Conservation (phyloP, 2,888 invertebrate species). For the Tetrapedia diversipes region DNA sequence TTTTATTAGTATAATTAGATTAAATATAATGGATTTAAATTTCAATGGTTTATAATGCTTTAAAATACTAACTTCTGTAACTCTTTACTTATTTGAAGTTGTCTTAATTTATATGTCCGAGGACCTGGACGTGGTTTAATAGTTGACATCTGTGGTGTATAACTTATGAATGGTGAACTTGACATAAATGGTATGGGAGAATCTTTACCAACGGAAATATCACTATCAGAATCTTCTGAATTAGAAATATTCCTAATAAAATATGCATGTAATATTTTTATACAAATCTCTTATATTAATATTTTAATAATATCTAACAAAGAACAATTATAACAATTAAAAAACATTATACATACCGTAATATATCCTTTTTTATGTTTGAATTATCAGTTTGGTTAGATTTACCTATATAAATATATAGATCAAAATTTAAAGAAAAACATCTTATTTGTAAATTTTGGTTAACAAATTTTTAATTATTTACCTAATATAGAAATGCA, state of each 20-base stretch:
- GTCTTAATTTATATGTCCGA: slow-evolving; percentile 72
- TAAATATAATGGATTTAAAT: neutral
- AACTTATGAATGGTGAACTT: neutral
- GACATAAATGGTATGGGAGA: slow-evolving; percentile 43
- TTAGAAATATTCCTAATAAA: slow-evolving; percentile 24
- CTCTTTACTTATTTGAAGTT: slow-evolving; percentile 35
- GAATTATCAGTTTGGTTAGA: slow-evolving; percentile 16
- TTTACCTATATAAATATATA: slow-evolving; percentile 47
- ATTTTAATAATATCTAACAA: neutral
- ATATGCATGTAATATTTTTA: slow-evolving; percentile 3
- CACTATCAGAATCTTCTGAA: slow-evolving; percentile 73
- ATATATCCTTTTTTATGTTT: neutral
- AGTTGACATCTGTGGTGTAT: neutral
- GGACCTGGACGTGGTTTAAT: slow-evolving; percentile 74
- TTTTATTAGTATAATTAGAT: slow-evolving; percentile 8
- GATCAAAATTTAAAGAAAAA: neutral
- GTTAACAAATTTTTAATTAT: slow-evolving; percentile 6
- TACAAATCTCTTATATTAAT: slow-evolving; percentile 9
- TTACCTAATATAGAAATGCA: slow-evolving; percentile 79
- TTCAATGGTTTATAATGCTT: neutral
- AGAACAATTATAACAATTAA: too few species aligned
- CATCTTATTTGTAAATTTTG: neutral
- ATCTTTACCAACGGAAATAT: slow-evolving; percentile 78
- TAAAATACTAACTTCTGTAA: slow-evolving; percentile 36
- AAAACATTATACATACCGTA: slow-evolving; percentile 39